Evolutionary conservation across 2,888 invertebrate species (phyloP).

Genomic region (Periphyllus acericola): DNA sequence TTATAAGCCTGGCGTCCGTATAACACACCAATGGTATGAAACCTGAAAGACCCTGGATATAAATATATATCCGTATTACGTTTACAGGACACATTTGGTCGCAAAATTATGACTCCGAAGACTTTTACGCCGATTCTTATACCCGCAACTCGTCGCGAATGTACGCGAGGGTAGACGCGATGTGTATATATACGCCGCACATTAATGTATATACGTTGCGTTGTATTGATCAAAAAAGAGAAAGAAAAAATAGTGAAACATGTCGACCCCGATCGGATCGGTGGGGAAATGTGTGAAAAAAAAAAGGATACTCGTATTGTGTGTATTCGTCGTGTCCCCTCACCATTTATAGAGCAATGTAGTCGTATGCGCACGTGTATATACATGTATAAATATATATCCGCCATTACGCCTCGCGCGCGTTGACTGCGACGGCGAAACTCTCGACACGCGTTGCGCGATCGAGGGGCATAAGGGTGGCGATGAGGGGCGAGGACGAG

Average conservation of each 20-base stretch:
- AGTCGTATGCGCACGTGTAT: not conserved
- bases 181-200: not conserved
- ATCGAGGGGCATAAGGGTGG: not conserved
- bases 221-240: not conserved
- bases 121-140: not conserved
- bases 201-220: not conserved
- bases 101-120: not conserved
- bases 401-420: not conserved
- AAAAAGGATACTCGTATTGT: conserved; percentile 7
- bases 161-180: not conserved
- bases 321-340: not conserved
- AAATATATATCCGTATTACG: no score
- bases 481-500: not conserved
- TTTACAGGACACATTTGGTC: not conserved
- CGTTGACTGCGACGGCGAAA: conserved; percentile 2
- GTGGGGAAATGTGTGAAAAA: not conserved
- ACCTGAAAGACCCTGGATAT: no score
- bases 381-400: not conserved
- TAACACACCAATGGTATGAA: no score
- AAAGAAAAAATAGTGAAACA: not conserved
- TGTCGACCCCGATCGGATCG: not conserved
- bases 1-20: no score
- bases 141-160: not conserved
- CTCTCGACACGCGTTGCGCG: conserved; percentile 20
- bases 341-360: not conserved